Evolutionary conservation across 2,888 invertebrate genomes (phyloP), one percentile per base, ranked within the genome.

Genomic region (Apeira syringaria): DNA sequence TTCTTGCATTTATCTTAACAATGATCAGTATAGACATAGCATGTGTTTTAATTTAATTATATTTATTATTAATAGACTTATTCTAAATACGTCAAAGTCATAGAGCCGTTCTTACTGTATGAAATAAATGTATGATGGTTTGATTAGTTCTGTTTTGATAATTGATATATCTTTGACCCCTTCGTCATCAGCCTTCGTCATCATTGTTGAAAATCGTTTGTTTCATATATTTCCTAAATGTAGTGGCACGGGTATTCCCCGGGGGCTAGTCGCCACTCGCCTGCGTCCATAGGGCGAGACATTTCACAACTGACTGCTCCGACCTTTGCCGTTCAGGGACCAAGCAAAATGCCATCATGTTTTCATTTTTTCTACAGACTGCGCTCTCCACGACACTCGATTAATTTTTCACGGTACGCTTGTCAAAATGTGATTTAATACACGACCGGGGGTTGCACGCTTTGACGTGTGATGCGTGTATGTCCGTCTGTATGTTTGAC

Each of bases 371-470:
- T 80, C 75, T 71, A 61, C 70, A 65, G 64, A 2, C 20, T 67
- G 69, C 70, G 71, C 76, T 80, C 79, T 80, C 81, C 69, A 82
- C 83, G 86, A 77, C 80, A 87, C 82, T 86, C 85, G 88, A 88
- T 88, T 87, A 88, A 87, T 89, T 88, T 82, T 87, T 83, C 89
- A 89, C 82, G 88, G 87, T 84, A 84, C 87, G 85, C 86, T 84
- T 88, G 88, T 89, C 87, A 88, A 87, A 86, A 89, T 83, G 81
- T 86, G 88, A 89, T 89, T 89, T 85, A 82, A 86, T 85, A 82
- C 33, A 18, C 11, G 28, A 13, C 74, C 38, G 69, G 74, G 53
- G 59, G 62, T 5, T 61, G 78, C 39, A 27, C 22, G 35, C 87
- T 88, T 86, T 87, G 86, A 86, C 80, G 80, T 79, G 69, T 65